Evolutionary conservation across 1,140 invertebrate species (phyloP).

Genomic region (Drosophila equinoxialis): DNA sequence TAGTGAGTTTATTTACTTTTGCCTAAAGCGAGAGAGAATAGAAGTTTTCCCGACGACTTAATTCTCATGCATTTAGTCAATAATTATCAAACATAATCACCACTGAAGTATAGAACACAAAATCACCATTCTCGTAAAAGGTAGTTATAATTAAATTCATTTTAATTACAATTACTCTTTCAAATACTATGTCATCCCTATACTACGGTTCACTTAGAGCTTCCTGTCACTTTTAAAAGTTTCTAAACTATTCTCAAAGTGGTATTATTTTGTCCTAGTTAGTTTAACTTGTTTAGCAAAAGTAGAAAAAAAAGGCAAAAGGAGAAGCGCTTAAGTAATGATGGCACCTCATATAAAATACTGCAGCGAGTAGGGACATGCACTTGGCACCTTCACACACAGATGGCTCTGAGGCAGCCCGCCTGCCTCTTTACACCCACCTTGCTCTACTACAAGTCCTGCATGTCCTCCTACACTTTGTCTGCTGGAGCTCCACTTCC

Average conservation of each 20-base stretch:
- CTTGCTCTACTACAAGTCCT: not conserved
- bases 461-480: not conserved
- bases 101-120: too few species aligned
- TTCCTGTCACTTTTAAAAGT: not conserved
- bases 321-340: not conserved
- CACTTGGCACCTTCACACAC: conserved; percentile 32
- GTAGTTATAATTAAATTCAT: too few species aligned
- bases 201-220: too few species aligned
- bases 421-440: too few species aligned
- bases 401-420: not conserved
- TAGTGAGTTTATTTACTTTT: conserved; percentile 7
- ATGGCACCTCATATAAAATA: conserved; percentile 25
- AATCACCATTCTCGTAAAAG: too few species aligned
- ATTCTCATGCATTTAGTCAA: too few species aligned
- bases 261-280: conserved; percentile 8
- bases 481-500: not conserved
- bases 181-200: too few species aligned
- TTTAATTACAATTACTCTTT: too few species aligned
- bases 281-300: conserved; percentile 6
- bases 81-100: too few species aligned
- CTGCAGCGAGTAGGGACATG: conserved; percentile 7
- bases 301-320: not conserved
- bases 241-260: conserved; percentile 1
- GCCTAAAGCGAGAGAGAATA: not conserved
- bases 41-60: too few species aligned